These are phyloP conservation scores for Lypha dubia DNA, from an alignment of 2,888 invertebrate species.

Conservation along the genomic window DNA sequence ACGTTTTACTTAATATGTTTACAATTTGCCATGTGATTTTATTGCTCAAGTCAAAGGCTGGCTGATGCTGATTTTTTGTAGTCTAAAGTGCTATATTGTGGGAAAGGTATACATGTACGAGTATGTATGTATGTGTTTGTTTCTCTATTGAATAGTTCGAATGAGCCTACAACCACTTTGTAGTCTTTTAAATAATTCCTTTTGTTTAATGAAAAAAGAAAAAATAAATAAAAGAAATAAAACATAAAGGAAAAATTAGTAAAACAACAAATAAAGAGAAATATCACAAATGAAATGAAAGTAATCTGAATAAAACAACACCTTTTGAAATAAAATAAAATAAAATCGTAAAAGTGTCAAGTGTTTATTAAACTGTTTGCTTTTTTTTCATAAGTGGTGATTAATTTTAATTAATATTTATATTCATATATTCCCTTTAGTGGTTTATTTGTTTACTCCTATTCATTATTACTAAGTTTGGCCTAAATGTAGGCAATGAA, in stretches of 20 bases:
- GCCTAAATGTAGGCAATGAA: constrained; percentile 33
- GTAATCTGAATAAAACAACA: constrained; percentile 10
- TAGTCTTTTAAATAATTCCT: constrained; percentile 23
- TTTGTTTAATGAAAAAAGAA: constrained; percentile 13
- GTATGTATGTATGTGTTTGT: too few species aligned
- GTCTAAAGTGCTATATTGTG: neutral
- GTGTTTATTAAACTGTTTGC: constrained; percentile 69
- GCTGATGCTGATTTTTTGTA: constrained; percentile 4
- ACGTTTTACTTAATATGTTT: constrained; percentile 71
- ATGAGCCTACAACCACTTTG: constrained; percentile 32
- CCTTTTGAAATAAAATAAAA: neutral
- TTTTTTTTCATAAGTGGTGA: constrained; percentile 63
- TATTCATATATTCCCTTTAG: constrained; percentile 5
- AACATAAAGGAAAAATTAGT: neutral
- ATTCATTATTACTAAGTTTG: neutral
- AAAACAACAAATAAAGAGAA: neutral
- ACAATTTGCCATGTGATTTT: constrained; percentile 70
- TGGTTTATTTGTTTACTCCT: neutral
- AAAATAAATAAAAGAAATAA: constrained; percentile 7
- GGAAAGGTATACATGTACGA: neutral
- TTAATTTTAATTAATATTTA: constrained; percentile 68
- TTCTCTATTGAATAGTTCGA: constrained; percentile 39
- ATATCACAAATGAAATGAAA: neutral
- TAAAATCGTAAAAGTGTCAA: constrained; percentile 57
- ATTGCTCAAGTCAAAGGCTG: constrained; percentile 22